A percentile compares a stretch with the other conserved stretches of the same genome.
These are phyloP conservation scores for Kradibia gibbosae DNA, from an alignment of 1,140 invertebrate genomes.

Conservation along the genomic window DNA sequence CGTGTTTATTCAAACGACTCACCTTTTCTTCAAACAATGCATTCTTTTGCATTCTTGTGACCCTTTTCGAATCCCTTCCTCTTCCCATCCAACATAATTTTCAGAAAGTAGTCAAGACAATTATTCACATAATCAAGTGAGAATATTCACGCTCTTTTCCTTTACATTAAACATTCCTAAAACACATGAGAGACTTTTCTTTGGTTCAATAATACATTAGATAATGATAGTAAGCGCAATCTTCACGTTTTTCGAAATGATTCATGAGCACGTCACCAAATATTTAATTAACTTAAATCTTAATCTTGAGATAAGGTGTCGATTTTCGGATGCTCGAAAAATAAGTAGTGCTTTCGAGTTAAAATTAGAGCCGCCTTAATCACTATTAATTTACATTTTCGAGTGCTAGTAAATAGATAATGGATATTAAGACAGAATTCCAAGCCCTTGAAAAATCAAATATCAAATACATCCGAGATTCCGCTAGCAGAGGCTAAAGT, in stretches of 20 bases:
- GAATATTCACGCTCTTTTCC: not conserved
- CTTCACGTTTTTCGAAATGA: not conserved
- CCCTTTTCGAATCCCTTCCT: not conserved
- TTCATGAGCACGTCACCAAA: not conserved
- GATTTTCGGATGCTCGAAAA: slow-evolving; percentile 6
- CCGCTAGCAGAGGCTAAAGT: too few species aligned
- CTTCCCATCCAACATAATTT: not conserved
- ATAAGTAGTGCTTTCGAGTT: not conserved
- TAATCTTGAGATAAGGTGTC: slow-evolving; percentile 25
- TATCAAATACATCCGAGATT: not conserved
- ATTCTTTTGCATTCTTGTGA: slow-evolving; percentile 11
- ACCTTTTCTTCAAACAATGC: slow-evolving; percentile 23
- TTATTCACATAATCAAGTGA: too few species aligned
- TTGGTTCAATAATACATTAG: not conserved
- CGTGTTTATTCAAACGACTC: slow-evolving; percentile 18
- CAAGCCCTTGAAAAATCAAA: not conserved
- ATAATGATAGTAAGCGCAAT: not conserved
- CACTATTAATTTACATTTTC: not conserved
- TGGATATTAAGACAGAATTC: not conserved
- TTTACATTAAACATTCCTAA: not conserved
- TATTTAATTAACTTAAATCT: slow-evolving; percentile 27
- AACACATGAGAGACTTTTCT: not conserved
- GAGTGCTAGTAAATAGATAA: not conserved
- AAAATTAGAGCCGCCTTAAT: slow-evolving; percentile 18
- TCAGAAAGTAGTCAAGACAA: not conserved